Percentiles rank a stretch among this genome's conserved stretches.
Evolutionary conservation across 2,888 invertebrate species (phyloP).

Genomic region (Meteorus cinctellus): DNA sequence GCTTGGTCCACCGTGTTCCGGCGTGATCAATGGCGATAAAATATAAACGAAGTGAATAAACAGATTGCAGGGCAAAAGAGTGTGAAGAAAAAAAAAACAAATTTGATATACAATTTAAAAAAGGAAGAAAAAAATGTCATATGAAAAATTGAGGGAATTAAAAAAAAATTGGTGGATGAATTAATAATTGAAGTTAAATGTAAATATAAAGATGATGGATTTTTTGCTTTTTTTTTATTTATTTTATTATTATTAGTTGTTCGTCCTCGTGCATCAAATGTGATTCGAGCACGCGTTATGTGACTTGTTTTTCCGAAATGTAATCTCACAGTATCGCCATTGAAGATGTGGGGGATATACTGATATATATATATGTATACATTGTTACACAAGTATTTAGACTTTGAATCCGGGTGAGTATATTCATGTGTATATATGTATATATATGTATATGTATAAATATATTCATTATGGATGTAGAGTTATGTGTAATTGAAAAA

Average conservation of each 20-base stretch:
- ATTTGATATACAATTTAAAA: not conserved
- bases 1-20: constrained; percentile 34
- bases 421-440: not conserved
- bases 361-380: not conserved
- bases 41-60: constrained; percentile 4
- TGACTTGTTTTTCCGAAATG: constrained; percentile 38
- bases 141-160: not conserved
- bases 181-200: not conserved
- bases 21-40: constrained; percentile 32
- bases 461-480: not conserved
- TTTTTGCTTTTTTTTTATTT: not conserved
- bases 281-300: constrained; percentile 6
- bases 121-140: not conserved
- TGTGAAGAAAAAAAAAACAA: constrained; percentile 4
- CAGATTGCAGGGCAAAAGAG: not conserved
- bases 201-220: not conserved
- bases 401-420: not conserved
- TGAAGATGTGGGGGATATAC: not conserved
- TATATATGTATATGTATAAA: not conserved
- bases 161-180: not conserved
- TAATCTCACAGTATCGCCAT: constrained; percentile 8
- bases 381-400: constrained; percentile 1
- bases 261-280: not conserved
- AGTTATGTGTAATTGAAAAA: not conserved
- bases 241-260: not conserved